phyloP scores from a whole-genome alignment of 2,888 invertebrate species.

The Pterobdella sp. region DNA sequence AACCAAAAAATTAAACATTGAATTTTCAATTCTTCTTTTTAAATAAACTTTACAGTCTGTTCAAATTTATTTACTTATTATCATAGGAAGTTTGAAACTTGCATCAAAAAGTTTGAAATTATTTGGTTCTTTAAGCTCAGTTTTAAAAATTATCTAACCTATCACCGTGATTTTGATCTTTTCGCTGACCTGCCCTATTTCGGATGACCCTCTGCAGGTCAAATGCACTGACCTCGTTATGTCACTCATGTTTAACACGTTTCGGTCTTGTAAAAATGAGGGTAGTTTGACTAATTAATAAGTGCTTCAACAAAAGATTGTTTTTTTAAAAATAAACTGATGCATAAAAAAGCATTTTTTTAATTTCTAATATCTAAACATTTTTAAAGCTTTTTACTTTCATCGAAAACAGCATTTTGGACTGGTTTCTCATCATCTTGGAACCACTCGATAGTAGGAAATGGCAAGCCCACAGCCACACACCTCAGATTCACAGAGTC shows the following conservation, averaged over 20 bases:
- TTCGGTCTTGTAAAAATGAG: not conserved
- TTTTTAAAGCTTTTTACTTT: not conserved
- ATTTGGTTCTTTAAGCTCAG: too few relatives aligned
- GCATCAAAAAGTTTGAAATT: too few relatives aligned
- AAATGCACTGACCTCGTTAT: not conserved
- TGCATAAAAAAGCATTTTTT: not conserved
- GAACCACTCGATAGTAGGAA: slow-evolving; percentile 78
- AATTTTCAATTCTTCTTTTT: too few relatives aligned
- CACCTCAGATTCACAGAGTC: slow-evolving; percentile 85
- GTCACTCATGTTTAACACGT: not conserved
- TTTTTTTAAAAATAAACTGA: too few relatives aligned
- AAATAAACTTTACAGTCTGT: too few relatives aligned
- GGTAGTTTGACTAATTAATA: too few relatives aligned
- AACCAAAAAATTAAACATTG: too few relatives aligned
- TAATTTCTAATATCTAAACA: not conserved
- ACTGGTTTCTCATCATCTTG: slow-evolving; percentile 38
- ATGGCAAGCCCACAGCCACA: slow-evolving; percentile 92
- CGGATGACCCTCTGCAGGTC: not conserved
- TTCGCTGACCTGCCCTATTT: not conserved
- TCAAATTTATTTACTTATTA: too few relatives aligned
- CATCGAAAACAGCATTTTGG: not conserved
- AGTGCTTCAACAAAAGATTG: too few relatives aligned
- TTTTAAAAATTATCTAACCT: too few relatives aligned
- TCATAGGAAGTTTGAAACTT: too few relatives aligned
- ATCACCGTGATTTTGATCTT: not conserved